phyloP scores from a whole-genome alignment of 2,797 vertebrate species.

The Rhodeus uyekii region DNA sequence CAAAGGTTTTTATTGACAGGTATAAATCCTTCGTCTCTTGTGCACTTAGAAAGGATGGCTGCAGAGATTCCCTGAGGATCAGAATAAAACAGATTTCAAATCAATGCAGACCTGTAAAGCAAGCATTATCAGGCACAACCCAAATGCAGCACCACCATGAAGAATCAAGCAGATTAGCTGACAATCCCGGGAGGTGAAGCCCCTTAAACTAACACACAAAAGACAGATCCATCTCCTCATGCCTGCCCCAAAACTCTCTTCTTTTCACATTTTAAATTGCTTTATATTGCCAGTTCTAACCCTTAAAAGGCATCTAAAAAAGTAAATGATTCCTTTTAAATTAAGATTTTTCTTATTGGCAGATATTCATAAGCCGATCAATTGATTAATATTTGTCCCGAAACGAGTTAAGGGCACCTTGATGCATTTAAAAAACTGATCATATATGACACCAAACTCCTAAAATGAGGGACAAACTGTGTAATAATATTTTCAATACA shows the following conservation, averaged over 20 bases:
- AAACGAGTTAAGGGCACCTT: no score
- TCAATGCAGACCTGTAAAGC: constrained; percentile 72
- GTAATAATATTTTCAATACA: no score
- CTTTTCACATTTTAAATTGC: background rate
- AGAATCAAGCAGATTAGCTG: constrained; percentile 63
- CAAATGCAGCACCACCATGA: constrained; percentile 67
- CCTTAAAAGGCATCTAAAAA: background rate
- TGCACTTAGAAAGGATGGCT: constrained; percentile 77
- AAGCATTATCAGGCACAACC: constrained; percentile 66
- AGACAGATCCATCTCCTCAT: constrained; percentile 32
- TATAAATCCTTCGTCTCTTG: constrained; percentile 80
- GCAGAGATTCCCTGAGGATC: constrained; percentile 77
- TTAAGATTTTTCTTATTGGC: background rate
- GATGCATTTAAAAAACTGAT: no score
- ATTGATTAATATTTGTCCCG: no score
- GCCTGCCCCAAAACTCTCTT: constrained; percentile 15
- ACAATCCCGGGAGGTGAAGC: constrained; percentile 59
- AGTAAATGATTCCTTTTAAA: background rate
- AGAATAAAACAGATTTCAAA: constrained; percentile 78
- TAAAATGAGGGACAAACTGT: no score
- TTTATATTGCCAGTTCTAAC: background rate
- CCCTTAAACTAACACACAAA: constrained; percentile 34
- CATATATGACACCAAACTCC: no score
- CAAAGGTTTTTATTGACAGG: constrained; percentile 82
- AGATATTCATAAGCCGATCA: no score